Evolutionary conservation across 92 coral and sea anemone genomes (phyloP), one percentile per base, ranked within the genome.

Genomic region (Isaurus tuberculatus): DNA sequence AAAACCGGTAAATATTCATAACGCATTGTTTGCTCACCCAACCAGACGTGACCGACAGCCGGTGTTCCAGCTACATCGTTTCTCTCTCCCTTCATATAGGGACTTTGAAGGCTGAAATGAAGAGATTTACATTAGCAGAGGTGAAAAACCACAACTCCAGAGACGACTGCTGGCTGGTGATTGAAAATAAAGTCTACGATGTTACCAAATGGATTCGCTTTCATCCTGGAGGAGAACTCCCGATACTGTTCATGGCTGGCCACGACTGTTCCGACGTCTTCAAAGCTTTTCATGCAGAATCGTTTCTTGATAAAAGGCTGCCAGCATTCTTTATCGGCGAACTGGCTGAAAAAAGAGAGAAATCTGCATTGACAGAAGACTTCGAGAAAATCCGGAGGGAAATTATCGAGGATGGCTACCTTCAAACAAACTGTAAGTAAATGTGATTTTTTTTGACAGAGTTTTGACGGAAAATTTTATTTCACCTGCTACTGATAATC

Each of bases 181-280:
- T 94, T 78, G 89, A 94, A 43, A 89, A 84, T 51, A 88, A 79
- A 66, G 99, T 97, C 73, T 97, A 97, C 88, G 88, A 97, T 81
- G 85, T 97, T 66, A 89, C 95, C 81, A 93, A 93, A 71, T 97
- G 99, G 99, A 83, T 92, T n/a, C 55, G 85, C 30, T 84, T 86
- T 82, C 99, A 97, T 34, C 99, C 99, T 10, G 99, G 99, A 55
- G 99, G 99, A 37, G 91, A 90, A 27, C 82, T 97, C 49, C 99
- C 99, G 23, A 89, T 97, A 42, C 90, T 91, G 29, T 97, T 94
- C 57, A 90, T 94, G 93, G 98, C 99, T 6, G 99, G 99, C 57
- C 99, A 90, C 42, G 99, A 97, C 46, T 92, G 98, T 63, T 81
- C 95, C n/a, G 94, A 92, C 73, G 97, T 97, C 65, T 97, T 97